These are phyloP conservation scores for Sus cebifrons DNA, from an alignment of 2,797 vertebrate genomes.

Conservation along the genomic window DNA sequence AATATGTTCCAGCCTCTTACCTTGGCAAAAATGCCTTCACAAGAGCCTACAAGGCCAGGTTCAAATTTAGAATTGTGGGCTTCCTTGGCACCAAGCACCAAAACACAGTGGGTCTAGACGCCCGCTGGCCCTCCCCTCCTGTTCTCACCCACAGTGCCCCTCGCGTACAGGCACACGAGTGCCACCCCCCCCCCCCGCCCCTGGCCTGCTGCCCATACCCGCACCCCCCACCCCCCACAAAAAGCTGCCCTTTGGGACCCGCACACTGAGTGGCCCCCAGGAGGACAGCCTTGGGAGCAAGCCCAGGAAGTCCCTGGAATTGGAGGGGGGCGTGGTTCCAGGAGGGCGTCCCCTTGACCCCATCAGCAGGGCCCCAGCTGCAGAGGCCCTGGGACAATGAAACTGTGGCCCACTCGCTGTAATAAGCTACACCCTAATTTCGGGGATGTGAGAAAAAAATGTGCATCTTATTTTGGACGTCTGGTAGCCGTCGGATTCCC, in stretches of 20 bases:
- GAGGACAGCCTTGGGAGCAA: background rate
- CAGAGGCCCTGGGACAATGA: background rate
- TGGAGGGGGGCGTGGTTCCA: too few relatives aligned
- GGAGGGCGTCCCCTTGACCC: background rate
- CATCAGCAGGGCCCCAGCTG: background rate
- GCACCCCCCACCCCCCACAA: fast-evolving
- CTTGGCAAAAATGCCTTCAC: background rate
- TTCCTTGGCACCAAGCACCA: background rate
- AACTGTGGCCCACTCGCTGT: background rate
- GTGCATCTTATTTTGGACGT: fast-evolving
- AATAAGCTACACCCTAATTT: background rate
- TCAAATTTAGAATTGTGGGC: background rate
- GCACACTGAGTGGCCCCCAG: background rate
- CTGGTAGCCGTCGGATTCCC: background rate
- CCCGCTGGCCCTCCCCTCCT: background rate
- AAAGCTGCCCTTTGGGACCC: background rate
- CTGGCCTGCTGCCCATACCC: too few relatives aligned
- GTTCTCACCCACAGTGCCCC: too few relatives aligned
- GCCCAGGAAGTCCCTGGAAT: background rate
- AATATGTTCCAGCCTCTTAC: background rate
- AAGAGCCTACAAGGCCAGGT: background rate
- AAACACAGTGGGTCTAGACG: fast-evolving
- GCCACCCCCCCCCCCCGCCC: background rate
- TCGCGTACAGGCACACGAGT: fast-evolving
- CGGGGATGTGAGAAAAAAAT: background rate